These are phyloP conservation scores for Drosophila serrata DNA, from an alignment of 1,140 invertebrate genomes.

Conservation along the genomic window DNA sequence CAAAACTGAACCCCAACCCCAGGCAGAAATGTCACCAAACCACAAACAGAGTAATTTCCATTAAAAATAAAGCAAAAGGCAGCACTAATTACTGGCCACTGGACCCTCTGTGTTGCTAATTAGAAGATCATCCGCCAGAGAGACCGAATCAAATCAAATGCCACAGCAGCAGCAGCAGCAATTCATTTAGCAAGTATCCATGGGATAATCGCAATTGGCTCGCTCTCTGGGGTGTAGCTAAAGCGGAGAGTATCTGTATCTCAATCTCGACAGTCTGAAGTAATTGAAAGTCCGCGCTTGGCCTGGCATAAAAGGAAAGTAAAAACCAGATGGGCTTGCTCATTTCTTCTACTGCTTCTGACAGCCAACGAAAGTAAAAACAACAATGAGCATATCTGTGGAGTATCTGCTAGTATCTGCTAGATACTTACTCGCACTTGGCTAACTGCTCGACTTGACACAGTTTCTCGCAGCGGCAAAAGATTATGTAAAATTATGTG, in stretches of 20 bases:
- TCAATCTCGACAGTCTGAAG: constrained; percentile 45
- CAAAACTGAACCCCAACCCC: constrained; percentile 37
- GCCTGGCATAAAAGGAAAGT: constrained; percentile 64
- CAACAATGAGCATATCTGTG: constrained; percentile 57
- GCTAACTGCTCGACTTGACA: constrained; percentile 39
- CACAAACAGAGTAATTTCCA: constrained; percentile 41
- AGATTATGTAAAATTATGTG: constrained; percentile 57
- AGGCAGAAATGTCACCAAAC: constrained; percentile 40
- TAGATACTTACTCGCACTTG: constrained; percentile 30
- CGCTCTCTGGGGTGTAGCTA: constrained; percentile 18
- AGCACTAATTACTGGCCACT: constrained; percentile 46
- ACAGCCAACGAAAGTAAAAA: constrained; percentile 74
- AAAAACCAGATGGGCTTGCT: constrained; percentile 69
- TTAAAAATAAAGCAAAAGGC: constrained; percentile 13
- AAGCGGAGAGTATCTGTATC: constrained; percentile 33
- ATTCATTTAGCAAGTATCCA: constrained; percentile 35
- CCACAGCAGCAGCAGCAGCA: constrained; percentile 21
- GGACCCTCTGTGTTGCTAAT: constrained; percentile 49
- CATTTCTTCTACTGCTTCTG: constrained; percentile 49
- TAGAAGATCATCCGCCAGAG: constrained; percentile 41
- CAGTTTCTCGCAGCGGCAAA: constrained; percentile 36
- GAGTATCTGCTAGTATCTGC: constrained; percentile 35
- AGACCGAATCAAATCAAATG: constrained; percentile 32
- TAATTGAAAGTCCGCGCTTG: constrained; percentile 71
- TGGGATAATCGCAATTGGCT: constrained; percentile 25